Conservation (phyloP, 2,888 invertebrate species). For the Globia sparganii region DNA sequence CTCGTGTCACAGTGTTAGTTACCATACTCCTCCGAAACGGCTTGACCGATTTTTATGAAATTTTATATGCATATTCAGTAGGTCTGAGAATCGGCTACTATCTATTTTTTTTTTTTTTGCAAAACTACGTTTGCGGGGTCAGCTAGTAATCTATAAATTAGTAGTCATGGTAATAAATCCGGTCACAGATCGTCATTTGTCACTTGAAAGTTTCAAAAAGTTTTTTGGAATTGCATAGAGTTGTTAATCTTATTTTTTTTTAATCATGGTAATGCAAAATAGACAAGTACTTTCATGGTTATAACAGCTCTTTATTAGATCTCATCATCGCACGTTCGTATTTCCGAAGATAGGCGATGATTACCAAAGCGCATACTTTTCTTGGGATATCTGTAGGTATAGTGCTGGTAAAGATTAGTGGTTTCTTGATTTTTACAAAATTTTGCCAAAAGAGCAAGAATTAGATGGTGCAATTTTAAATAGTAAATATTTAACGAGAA, state of each 20-base stretch:
- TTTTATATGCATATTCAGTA: no score
- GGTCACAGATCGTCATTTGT: neutral
- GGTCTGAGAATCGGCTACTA: no score
- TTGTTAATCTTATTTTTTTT: neutral
- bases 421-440: neutral
- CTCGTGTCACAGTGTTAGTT: no score
- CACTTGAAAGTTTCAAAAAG: neutral
- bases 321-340: no score
- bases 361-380: neutral
- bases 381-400: neutral
- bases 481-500: neutral
- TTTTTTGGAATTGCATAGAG: neutral
- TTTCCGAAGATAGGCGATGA: no score
- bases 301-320: neutral
- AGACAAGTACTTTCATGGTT: neutral
- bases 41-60: no score
- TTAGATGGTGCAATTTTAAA: no score
- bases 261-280: neutral
- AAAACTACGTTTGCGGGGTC: no score
- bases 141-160: no score
- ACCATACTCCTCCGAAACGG: no score
- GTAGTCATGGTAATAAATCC: no score
- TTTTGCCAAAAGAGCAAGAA: neutral
- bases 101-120: no score
- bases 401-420: neutral